Evolutionary conservation across 2,797 vertebrate species (phyloP).

Genomic region (Epinephelus awoara): DNA sequence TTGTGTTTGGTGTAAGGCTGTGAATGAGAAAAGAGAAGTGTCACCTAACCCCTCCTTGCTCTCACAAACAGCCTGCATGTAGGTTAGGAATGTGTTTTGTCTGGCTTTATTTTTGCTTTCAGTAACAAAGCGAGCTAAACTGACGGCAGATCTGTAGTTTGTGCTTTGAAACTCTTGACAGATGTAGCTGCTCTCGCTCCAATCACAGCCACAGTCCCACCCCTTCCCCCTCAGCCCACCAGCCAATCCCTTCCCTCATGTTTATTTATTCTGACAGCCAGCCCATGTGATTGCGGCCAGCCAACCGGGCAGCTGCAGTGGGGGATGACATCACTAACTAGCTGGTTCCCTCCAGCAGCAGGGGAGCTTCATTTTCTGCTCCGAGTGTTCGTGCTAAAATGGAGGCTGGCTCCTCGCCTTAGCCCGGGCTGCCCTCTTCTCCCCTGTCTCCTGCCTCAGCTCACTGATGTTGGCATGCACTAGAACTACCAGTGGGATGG

Average conservation of each 20-base stretch:
- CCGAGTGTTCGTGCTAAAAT: conserved; percentile 95
- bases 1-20: conserved; percentile 14
- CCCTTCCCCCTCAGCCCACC: conserved; percentile 71
- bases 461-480: conserved; percentile 96
- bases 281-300: conserved; percentile 87
- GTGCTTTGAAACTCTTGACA: conserved; percentile 59
- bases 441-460: conserved; percentile 78
- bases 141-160: conserved; percentile 33
- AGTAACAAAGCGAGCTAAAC: not conserved
- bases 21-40: conserved; percentile 1
- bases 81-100: conserved; percentile 7
- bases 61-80: not conserved
- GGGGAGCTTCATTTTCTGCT: conserved; percentile 97
- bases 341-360: conserved; percentile 98
- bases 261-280: conserved; percentile 88
- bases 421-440: conserved; percentile 84
- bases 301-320: conserved; percentile 87
- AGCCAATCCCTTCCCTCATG: conserved; percentile 87
- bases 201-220: conserved; percentile 69
- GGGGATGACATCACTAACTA: conserved; percentile 93
- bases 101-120: conserved; percentile 9
- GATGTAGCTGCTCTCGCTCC: conserved; percentile 54
- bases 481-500: conserved; percentile 93
- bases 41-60: not conserved
- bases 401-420: conserved; percentile 94